These are phyloP conservation scores for Pseudotriccus pelzelni DNA, from an alignment of 2,797 vertebrate species.

Conservation along the genomic window DNA sequence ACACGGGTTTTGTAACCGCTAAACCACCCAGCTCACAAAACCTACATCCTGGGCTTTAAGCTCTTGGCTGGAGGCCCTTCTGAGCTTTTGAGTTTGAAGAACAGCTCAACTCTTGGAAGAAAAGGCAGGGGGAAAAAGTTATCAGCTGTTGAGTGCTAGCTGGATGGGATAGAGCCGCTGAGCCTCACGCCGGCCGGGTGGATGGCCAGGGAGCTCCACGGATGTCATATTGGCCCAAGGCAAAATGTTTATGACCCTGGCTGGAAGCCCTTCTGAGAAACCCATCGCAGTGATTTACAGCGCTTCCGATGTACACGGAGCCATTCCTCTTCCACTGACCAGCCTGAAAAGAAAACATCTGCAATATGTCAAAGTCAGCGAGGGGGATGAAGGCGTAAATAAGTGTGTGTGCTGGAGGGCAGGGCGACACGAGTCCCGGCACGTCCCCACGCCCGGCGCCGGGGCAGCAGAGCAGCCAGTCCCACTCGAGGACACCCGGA, in stretches of 20 bases:
- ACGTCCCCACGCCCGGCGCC: rapidly evolving
- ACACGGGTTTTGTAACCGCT: rapidly evolving
- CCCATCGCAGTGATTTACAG: neutral
- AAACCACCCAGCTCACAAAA: neutral
- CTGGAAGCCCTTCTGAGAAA: constrained; percentile 52
- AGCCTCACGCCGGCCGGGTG: neutral
- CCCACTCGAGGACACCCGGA: rapidly evolving
- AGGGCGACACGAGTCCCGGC: neutral
- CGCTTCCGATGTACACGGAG: neutral
- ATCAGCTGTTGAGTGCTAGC: constrained; percentile 38
- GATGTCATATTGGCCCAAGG: constrained; percentile 3
- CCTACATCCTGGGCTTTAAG: neutral
- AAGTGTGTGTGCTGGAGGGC: neutral
- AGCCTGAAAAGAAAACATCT: constrained; percentile 13
- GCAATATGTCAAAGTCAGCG: neutral
- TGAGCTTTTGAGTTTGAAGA: neutral
- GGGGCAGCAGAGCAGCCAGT: neutral
- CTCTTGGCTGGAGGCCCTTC: constrained; percentile 23
- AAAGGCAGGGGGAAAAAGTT: neutral
- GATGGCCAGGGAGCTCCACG: neutral
- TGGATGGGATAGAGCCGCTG: neutral
- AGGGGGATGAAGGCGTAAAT: neutral
- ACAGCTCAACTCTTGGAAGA: constrained; percentile 10
- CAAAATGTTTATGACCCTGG: constrained; percentile 26
- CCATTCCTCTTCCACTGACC: constrained; percentile 7